Percentiles rank a stretch among this genome's conserved stretches.
These are phyloP conservation scores for Pantala flavescens DNA, from an alignment of 1,140 invertebrate genomes.

Conservation along the genomic window DNA sequence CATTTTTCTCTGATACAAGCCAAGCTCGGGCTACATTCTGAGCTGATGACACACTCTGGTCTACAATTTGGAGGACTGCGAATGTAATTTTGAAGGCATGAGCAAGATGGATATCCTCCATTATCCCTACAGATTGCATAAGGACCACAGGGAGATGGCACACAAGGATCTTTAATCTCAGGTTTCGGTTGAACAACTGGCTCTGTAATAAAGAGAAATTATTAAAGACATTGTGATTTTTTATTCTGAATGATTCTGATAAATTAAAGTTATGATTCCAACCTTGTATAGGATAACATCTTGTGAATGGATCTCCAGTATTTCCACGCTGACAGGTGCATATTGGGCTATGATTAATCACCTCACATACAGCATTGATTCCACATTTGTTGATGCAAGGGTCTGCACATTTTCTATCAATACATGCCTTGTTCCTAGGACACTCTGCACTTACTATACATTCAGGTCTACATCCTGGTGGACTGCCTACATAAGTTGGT, in stretches of 20 bases:
- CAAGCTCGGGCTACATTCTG: constrained; percentile 40
- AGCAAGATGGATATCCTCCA: constrained; percentile 39
- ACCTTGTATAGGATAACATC: constrained; percentile 50
- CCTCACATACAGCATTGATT: constrained; percentile 54
- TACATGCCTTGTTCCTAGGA: constrained; percentile 53
- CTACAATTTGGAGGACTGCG: constrained; percentile 44
- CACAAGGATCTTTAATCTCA: constrained; percentile 33
- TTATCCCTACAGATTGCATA: constrained; percentile 39
- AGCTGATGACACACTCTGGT: constrained; percentile 41
- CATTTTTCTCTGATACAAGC: constrained; percentile 43
- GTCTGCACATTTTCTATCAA: constrained; percentile 66
- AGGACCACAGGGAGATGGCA: constrained; percentile 42
- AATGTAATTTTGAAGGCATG: constrained; percentile 42
- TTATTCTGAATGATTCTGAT: neutral
- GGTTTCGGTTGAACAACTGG: constrained; percentile 21
- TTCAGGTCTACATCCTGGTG: constrained; percentile 61
- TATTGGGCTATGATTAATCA: constrained; percentile 46
- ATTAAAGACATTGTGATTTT: neutral
- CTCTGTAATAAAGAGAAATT: constrained; percentile 19
- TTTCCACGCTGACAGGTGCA: constrained; percentile 50
- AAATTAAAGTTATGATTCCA: neutral
- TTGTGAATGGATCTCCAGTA: constrained; percentile 55
- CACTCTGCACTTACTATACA: constrained; percentile 67
- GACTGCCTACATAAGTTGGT: constrained; percentile 55
- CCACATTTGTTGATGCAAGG: constrained; percentile 72